Percentiles rank a stretch among this genome's conserved stretches.
phyloP scores from a whole-genome alignment of 2,888 invertebrate species.

The Beris chalybata region DNA sequence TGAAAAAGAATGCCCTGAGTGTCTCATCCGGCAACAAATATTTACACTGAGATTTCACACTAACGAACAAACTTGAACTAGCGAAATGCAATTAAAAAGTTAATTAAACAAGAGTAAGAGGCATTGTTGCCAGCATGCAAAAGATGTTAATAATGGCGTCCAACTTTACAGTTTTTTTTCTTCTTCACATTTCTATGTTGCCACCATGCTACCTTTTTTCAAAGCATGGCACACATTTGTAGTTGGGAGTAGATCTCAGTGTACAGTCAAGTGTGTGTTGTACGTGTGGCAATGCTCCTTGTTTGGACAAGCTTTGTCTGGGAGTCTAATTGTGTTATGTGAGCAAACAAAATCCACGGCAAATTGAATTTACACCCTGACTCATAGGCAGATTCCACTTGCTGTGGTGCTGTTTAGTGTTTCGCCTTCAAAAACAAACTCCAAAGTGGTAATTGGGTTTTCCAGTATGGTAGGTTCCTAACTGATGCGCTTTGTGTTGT shows the following conservation, averaged over 20 bases:
- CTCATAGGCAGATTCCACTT: slow-evolving; percentile 13
- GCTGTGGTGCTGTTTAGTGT: slow-evolving; percentile 21
- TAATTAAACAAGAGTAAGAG: slow-evolving; percentile 28
- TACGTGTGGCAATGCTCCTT: too few species aligned
- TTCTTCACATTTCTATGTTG: too few species aligned
- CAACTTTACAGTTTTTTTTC: too few species aligned
- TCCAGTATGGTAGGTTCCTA: slow-evolving; percentile 24
- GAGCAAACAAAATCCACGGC: slow-evolving; percentile 30
- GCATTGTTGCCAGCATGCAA: slow-evolving; percentile 15
- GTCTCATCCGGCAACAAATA: slow-evolving; percentile 24
- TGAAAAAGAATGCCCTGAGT: not conserved
- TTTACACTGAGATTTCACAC: slow-evolving; percentile 21
- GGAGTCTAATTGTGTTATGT: slow-evolving; percentile 27
- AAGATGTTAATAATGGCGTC: slow-evolving; percentile 23
- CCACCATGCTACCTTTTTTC: too few species aligned
- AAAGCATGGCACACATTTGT: too few species aligned
- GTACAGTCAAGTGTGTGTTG: too few species aligned
- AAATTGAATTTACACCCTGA: slow-evolving; percentile 31
- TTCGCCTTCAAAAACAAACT: slow-evolving; percentile 26
- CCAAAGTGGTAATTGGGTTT: slow-evolving; percentile 26
- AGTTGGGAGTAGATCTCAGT: too few species aligned
- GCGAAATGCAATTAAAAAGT: slow-evolving; percentile 30
- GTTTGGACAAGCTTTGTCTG: slow-evolving; percentile 4
- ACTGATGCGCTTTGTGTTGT: slow-evolving; percentile 28
- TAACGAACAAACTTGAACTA: slow-evolving; percentile 30